Conservation (phyloP, 2,888 invertebrate genomes). For the Elegia similella region DNA sequence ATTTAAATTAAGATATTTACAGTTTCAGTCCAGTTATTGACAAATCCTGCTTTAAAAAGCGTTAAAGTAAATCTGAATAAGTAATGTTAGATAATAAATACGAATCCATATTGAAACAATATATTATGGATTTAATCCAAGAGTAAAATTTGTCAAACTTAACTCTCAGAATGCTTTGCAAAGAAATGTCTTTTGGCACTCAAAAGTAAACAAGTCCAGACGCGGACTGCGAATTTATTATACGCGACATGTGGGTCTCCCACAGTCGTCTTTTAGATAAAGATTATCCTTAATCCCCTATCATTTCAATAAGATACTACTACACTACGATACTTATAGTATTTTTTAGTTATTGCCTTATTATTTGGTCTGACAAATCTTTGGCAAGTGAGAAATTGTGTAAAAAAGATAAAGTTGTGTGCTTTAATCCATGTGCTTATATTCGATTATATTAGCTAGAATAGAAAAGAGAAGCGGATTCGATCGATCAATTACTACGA, state of each 20-base stretch:
- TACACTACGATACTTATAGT: conserved; percentile 56
- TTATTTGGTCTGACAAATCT: conserved; percentile 70
- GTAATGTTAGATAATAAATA: neutral
- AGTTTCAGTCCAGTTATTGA: conserved; percentile 1
- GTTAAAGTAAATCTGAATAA: conserved; percentile 2
- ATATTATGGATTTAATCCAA: conserved; percentile 11
- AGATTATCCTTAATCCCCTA: conserved; percentile 25
- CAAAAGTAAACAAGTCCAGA: conserved; percentile 45
- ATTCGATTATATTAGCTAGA: conserved; percentile 57
- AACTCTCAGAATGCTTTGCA: conserved; percentile 29
- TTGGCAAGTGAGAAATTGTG: conserved; percentile 68
- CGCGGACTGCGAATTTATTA: conserved; percentile 23
- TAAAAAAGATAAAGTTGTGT: conserved; percentile 63
- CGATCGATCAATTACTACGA: conserved; percentile 60
- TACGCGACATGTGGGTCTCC: conserved; percentile 17
- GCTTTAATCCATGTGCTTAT: conserved; percentile 62
- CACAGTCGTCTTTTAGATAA: conserved; percentile 20
- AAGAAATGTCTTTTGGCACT: conserved; percentile 70
- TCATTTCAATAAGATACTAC: conserved; percentile 38
- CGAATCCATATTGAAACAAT: neutral
- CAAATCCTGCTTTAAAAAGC: neutral
- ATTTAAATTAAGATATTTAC: neutral
- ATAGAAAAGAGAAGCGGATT: conserved; percentile 60
- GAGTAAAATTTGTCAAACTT: conserved; percentile 18
- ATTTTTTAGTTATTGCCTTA: conserved; percentile 67